Percentiles rank a stretch among this genome's conserved stretches.
phyloP scores from a whole-genome alignment of 1,140 invertebrate species.

The Piezodorus guildinii region DNA sequence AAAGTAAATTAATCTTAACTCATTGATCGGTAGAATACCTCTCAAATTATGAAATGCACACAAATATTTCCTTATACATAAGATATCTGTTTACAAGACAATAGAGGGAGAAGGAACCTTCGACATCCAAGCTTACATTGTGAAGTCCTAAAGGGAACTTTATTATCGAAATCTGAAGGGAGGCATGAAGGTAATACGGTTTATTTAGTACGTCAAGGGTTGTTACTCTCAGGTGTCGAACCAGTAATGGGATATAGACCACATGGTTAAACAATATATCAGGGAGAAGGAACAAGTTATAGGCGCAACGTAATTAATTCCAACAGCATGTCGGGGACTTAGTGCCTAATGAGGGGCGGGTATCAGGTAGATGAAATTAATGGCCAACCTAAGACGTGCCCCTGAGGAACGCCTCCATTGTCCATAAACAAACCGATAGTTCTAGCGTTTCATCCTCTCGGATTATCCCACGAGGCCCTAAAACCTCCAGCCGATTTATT shows the following conservation, averaged over 20 bases:
- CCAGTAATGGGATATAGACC: conserved; percentile 5
- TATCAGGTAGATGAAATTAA: conserved; percentile 9
- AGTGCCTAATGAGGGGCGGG: neutral
- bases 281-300: conserved; percentile 1
- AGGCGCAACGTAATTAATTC: conserved; percentile 4
- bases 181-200: too few relatives aligned
- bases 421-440: neutral
- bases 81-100: too few relatives aligned
- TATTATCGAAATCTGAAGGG: too few relatives aligned
- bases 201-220: neutral
- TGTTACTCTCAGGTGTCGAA: conserved; percentile 1
- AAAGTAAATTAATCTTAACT: too few relatives aligned
- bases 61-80: too few relatives aligned
- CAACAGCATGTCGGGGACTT: conserved; percentile 1
- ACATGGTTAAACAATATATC: conserved; percentile 6
- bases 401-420: neutral
- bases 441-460: neutral
- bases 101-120: too few relatives aligned
- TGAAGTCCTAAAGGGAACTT: too few relatives aligned
- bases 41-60: too few relatives aligned
- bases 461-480: too few relatives aligned
- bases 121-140: too few relatives aligned
- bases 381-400: neutral
- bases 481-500: too few relatives aligned
- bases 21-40: too few relatives aligned